phyloP scores from a whole-genome alignment of 1,140 invertebrate genomes.

The Pseudachorutes palmiensis region DNA sequence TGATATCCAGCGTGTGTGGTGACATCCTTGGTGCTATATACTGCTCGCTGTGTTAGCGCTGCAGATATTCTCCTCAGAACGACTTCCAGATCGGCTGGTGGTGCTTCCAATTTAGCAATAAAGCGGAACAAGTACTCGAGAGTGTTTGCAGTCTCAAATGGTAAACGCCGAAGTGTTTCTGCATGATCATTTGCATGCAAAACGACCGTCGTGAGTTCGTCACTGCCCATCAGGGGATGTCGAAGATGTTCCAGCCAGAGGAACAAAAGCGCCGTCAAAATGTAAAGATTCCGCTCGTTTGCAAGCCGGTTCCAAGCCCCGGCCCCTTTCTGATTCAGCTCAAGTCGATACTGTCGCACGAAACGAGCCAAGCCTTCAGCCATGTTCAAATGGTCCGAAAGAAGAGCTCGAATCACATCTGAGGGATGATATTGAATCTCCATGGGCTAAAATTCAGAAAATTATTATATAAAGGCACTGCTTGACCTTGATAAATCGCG shows the following conservation, averaged over 20 bases:
- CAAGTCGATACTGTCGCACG: slow-evolving; percentile 50
- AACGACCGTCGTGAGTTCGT: slow-evolving; percentile 61
- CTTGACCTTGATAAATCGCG: neutral
- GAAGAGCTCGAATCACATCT: slow-evolving; percentile 46
- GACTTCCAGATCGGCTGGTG: slow-evolving; percentile 16
- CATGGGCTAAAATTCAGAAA: neutral
- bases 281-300: slow-evolving; percentile 54
- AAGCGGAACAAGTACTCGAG: slow-evolving; percentile 35
- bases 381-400: slow-evolving; percentile 49
- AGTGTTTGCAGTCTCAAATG: slow-evolving; percentile 23
- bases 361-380: slow-evolving; percentile 48
- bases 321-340: slow-evolving; percentile 55
- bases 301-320: slow-evolving; percentile 59
- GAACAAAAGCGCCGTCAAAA: slow-evolving; percentile 55
- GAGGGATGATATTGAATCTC: slow-evolving; percentile 39
- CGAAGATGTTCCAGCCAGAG: slow-evolving; percentile 64
- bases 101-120: slow-evolving; percentile 31
- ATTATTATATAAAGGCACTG: neutral
- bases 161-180: slow-evolving; percentile 25
- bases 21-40: slow-evolving; percentile 25
- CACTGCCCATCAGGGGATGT: slow-evolving; percentile 55
- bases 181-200: slow-evolving; percentile 40
- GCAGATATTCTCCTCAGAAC: slow-evolving; percentile 30
- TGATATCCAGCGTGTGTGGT: slow-evolving; percentile 31
- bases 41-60: slow-evolving; percentile 31